Evolutionary conservation across 2,888 invertebrate genomes (phyloP).

Genomic region (Acrobasis suavella): DNA sequence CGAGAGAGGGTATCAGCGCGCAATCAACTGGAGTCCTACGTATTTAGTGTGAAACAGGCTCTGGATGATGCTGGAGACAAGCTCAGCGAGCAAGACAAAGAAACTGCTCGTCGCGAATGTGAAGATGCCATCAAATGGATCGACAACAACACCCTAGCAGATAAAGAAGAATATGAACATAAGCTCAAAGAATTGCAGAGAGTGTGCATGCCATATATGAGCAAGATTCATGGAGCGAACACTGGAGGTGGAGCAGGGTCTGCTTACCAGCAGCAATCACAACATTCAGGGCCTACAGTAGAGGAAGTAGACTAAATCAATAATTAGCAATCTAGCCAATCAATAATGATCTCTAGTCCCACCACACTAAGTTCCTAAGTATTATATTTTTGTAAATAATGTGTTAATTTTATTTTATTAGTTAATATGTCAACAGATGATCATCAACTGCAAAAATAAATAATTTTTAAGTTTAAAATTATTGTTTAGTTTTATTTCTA

Average conservation of each 20-base stretch:
- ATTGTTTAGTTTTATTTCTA: not conserved
- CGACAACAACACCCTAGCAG: conserved; percentile 85
- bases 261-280: conserved; percentile 37
- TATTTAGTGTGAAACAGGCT: conserved; percentile 87
- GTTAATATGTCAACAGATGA: conserved; percentile 17
- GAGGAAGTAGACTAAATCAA: conserved; percentile 55
- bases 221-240: conserved; percentile 81
- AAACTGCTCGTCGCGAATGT: conserved; percentile 74
- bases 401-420: conserved; percentile 2
- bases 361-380: conserved; percentile 7
- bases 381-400: not conserved
- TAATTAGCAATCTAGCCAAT: not conserved
- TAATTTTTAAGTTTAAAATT: conserved; percentile 12
- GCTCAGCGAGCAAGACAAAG: conserved; percentile 85
- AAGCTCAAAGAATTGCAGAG: conserved; percentile 83
- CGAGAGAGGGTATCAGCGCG: conserved; percentile 85
- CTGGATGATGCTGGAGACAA: conserved; percentile 83
- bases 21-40: conserved; percentile 88
- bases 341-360: conserved; percentile 12
- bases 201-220: conserved; percentile 81
- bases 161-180: conserved; percentile 85
- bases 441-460: conserved; percentile 25
- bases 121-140: conserved; percentile 86
- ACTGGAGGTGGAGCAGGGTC: conserved; percentile 36
- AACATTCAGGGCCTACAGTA: conserved; percentile 51